Evolutionary conservation across 2,888 invertebrate genomes (phyloP).

Genomic region (Steromphala cineraria): DNA sequence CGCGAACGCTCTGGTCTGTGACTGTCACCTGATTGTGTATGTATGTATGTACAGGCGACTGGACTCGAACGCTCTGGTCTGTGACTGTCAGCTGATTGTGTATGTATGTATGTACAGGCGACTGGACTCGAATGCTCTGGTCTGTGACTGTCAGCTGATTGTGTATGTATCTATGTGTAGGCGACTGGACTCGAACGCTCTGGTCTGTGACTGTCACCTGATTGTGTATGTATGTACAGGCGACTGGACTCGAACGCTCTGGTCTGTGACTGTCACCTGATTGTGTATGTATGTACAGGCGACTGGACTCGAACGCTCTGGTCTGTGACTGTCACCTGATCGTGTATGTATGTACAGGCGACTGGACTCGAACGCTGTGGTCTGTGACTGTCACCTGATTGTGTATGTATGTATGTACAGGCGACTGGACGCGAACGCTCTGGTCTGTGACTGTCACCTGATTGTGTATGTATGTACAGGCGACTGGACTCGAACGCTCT

Average conservation of each 20-base stretch:
- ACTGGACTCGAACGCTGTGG: too few relatives aligned
- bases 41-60: constrained; percentile 78
- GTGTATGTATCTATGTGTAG: constrained; percentile 68
- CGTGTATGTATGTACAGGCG: too few relatives aligned
- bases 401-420: constrained; percentile 67
- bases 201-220: constrained; percentile 92
- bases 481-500: constrained; percentile 92
- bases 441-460: constrained; percentile 92
- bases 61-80: constrained; percentile 91
- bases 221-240: constrained; percentile 79
- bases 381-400: too few relatives aligned
- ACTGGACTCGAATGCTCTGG: too few relatives aligned
- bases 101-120: too few relatives aligned
- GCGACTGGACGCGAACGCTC: constrained; percentile 90
- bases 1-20: constrained; percentile 91
- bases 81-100: constrained; percentile 92
- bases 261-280: constrained; percentile 90
- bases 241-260: constrained; percentile 92
- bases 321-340: constrained; percentile 92
- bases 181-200: constrained; percentile 90
- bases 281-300: constrained; percentile 73
- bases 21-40: constrained; percentile 84
- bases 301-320: constrained; percentile 91
- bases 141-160: too few relatives aligned
- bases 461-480: constrained; percentile 79